Conservation (phyloP, 2,888 invertebrate genomes). For the Thalpophila matura region DNA sequence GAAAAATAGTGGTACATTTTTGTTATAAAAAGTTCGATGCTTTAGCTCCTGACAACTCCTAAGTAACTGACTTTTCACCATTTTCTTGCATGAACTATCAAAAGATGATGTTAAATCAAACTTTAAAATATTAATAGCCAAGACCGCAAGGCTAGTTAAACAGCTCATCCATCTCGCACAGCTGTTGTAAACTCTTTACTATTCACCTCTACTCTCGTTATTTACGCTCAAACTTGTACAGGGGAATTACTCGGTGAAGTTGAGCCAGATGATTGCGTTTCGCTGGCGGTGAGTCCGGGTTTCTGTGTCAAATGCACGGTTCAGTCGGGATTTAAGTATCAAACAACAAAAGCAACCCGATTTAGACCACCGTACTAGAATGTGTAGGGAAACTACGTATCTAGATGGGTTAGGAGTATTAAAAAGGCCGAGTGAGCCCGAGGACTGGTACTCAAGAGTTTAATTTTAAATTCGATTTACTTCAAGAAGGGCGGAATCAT, state of each 20-base stretch:
- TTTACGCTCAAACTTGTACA: conserved; percentile 46
- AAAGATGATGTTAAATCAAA: conserved; percentile 13
- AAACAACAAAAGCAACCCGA: conserved; percentile 44
- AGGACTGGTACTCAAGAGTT: background rate
- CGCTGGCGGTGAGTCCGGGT: conserved; percentile 28
- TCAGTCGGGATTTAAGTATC: conserved; percentile 51
- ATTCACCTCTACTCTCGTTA: conserved; percentile 23
- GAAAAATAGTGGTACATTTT: background rate
- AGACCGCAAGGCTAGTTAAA: conserved; percentile 13
- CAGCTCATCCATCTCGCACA: conserved; percentile 8
- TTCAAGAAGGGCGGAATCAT: too few relatives aligned
- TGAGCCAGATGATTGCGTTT: conserved; percentile 52
- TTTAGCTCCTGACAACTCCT: background rate
- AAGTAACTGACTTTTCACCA: background rate
- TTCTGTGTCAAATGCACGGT: conserved; percentile 54
- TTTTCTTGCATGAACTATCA: conserved; percentile 3
- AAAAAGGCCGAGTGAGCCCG: background rate
- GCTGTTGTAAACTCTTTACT: conserved; percentile 30
- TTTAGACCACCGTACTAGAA: conserved; percentile 25
- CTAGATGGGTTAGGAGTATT: background rate
- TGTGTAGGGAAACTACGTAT: conserved; percentile 11
- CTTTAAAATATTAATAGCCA: conserved; percentile 18
- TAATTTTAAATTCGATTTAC: too few relatives aligned
- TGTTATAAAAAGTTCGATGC: too few relatives aligned
- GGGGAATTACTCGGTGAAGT: conserved; percentile 45